Conservation (phyloP, 2,113 vertebrate species). For the Genyomyrus donnyi region DNA sequence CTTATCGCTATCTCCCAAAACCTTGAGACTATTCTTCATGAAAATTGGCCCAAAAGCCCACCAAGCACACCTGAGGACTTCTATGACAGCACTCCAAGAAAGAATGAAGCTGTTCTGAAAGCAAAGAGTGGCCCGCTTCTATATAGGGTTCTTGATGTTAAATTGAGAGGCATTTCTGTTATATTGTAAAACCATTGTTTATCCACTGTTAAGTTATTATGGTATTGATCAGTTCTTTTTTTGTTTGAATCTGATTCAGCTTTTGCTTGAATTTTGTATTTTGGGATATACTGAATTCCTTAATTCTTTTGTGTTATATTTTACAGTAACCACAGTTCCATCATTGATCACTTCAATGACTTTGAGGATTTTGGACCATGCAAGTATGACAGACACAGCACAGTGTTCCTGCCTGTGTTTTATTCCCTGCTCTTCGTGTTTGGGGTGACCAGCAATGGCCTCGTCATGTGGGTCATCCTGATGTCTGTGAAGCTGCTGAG, state of each 20-base stretch:
- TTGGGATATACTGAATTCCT: too few relatives aligned
- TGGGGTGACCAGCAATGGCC: not conserved
- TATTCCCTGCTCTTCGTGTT: not conserved
- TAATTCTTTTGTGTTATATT: too few relatives aligned
- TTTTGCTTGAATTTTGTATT: too few relatives aligned
- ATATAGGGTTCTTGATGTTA: not conserved
- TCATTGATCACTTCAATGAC: too few relatives aligned
- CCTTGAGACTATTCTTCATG: not conserved
- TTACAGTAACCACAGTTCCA: too few relatives aligned
- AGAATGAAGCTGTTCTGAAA: not conserved
- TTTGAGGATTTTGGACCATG: too few relatives aligned
- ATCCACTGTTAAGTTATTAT: not conserved
- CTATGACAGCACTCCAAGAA: not conserved
- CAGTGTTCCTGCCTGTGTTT: not conserved
- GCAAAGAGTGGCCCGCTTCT: not conserved
- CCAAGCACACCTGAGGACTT: not conserved
- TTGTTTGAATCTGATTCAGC: not conserved
- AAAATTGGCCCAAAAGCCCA: not conserved
- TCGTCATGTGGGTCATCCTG: not conserved
- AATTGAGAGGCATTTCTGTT: not conserved
- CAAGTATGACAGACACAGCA: too few relatives aligned
- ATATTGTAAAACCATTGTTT: not conserved
- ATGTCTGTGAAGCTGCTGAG: not conserved
- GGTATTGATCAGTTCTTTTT: not conserved
- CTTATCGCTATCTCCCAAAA: not conserved